Conservation (phyloP, 2,113 vertebrate genomes). For the Vireo altiloquus region DNA sequence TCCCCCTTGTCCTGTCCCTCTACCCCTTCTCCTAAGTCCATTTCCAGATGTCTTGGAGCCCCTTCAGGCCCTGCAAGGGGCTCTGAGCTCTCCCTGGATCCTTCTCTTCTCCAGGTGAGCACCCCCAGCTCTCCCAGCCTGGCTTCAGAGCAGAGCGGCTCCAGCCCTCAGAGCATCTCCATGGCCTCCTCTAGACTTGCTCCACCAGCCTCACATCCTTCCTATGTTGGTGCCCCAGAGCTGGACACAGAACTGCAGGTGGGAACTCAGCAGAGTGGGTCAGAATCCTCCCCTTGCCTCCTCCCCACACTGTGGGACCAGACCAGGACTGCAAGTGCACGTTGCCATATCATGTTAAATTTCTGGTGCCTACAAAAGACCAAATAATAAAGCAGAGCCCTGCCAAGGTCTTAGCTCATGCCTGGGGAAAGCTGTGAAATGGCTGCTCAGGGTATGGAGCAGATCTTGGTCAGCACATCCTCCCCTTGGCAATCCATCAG, state of each 20-base stretch:
- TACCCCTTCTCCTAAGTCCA: neutral
- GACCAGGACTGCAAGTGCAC: neutral
- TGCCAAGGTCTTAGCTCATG: neutral
- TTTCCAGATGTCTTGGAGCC: neutral
- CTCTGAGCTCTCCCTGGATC: neutral
- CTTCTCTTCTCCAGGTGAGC: neutral
- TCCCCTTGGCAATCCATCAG: neutral
- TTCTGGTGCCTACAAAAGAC: neutral
- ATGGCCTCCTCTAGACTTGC: neutral
- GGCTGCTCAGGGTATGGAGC: neutral
- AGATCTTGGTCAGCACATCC: neutral
- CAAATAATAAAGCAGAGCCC: neutral
- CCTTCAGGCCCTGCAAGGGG: accelerated
- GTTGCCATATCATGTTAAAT: accelerated
- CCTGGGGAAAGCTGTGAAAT: neutral
- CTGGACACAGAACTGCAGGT: neutral
- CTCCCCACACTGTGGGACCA: neutral
- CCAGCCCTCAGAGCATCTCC: neutral
- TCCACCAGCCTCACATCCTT: neutral
- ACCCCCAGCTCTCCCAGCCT: neutral
- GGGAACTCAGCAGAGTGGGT: neutral
- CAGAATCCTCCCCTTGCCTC: neutral
- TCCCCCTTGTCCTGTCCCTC: neutral
- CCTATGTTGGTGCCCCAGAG: neutral
- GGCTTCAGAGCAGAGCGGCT: neutral